A percentile compares a stretch with the other conserved stretches of the same genome.
Evolutionary conservation across 2,113 vertebrate species (phyloP).

Genomic region (Euleptes europaea): DNA sequence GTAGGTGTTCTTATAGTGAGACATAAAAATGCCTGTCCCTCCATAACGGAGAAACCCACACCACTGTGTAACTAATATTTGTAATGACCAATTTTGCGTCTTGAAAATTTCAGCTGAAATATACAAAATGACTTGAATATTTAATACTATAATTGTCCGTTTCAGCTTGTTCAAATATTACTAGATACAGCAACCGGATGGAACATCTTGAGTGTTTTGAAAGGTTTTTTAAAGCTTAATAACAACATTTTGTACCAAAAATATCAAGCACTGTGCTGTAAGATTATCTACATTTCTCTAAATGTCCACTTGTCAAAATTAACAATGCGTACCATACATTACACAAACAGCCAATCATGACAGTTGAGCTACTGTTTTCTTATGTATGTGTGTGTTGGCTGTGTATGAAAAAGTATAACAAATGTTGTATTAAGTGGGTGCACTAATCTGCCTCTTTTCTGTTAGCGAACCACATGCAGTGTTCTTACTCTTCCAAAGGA

Average conservation of each 20-base stretch:
- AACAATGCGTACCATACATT: constrained; percentile 47
- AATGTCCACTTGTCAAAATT: constrained; percentile 56
- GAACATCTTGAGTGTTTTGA: constrained; percentile 61
- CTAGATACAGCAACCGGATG: constrained; percentile 47
- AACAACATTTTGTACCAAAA: constrained; percentile 79
- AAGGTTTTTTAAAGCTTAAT: constrained; percentile 49
- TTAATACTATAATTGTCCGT: constrained; percentile 62
- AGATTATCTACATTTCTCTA: constrained; percentile 53
- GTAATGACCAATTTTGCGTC: constrained; percentile 51
- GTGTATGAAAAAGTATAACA: constrained; percentile 65
- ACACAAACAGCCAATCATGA: constrained; percentile 53
- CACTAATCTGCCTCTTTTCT: constrained; percentile 54
- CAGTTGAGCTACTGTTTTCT: constrained; percentile 63
- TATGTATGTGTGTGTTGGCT: constrained; percentile 73
- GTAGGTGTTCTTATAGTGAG: constrained; percentile 35
- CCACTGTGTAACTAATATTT: constrained; percentile 46
- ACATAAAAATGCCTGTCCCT: constrained; percentile 34
- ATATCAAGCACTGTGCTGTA: constrained; percentile 77
- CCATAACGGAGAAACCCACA: constrained; percentile 37
- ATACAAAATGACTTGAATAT: constrained; percentile 65
- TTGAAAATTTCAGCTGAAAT: constrained; percentile 55
- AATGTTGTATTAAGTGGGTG: constrained; percentile 68
- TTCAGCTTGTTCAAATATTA: constrained; percentile 62
- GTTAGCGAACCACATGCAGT: constrained; percentile 51
- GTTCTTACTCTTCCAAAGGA: constrained; percentile 52